Evolutionary conservation across 2,888 invertebrate genomes (phyloP).

Genomic region (Heliconius sara): DNA sequence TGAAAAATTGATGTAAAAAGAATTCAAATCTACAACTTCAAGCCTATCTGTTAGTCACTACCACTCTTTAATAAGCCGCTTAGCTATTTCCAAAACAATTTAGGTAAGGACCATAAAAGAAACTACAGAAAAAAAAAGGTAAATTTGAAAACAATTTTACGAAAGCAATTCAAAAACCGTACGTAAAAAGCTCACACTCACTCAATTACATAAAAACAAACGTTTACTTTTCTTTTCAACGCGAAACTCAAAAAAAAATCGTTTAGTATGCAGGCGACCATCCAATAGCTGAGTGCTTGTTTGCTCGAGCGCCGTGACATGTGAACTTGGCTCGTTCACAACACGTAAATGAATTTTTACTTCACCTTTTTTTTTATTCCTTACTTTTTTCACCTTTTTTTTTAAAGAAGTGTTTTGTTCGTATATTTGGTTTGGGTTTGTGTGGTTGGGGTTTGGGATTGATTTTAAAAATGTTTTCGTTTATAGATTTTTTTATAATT

Average conservation of each 20-base stretch:
- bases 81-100: not conserved
- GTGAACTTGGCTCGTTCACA: slow-evolving; percentile 52
- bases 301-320: slow-evolving; percentile 51
- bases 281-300: slow-evolving; percentile 32
- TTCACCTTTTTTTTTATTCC: slow-evolving; percentile 31
- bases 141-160: not conserved
- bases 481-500: too few species aligned
- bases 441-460: not conserved
- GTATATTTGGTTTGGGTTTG: slow-evolving; percentile 10
- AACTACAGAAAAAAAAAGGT: not conserved
- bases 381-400: slow-evolving; percentile 28
- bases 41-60: not conserved
- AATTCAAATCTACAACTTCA: too few species aligned
- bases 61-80: not conserved
- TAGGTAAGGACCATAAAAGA: not conserved
- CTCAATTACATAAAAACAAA: slow-evolving; percentile 27
- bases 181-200: slow-evolving; percentile 15
- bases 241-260: slow-evolving; percentile 27
- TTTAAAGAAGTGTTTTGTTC: slow-evolving; percentile 15
- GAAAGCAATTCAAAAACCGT: slow-evolving; percentile 14
- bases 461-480: not conserved
- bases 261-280: slow-evolving; percentile 52
- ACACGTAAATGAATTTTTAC: slow-evolving; percentile 54
- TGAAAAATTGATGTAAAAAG: too few species aligned
- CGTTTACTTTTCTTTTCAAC: slow-evolving; percentile 29